Evolutionary conservation across 2,113 vertebrate genomes (phyloP).

Genomic region (Coracopsis vasa): DNA sequence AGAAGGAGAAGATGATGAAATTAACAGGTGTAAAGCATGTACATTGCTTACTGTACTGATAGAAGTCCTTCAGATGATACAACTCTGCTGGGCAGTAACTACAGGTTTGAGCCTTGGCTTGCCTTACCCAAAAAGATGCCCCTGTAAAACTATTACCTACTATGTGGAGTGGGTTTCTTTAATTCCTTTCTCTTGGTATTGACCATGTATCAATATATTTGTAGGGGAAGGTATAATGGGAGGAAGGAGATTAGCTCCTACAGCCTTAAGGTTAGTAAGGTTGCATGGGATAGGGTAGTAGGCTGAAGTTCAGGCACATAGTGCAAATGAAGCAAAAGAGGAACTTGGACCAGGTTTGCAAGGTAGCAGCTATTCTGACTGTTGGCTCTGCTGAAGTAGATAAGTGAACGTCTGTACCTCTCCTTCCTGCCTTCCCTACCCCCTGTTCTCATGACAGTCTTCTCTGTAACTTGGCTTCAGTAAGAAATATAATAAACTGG

Average conservation of each 20-base stretch:
- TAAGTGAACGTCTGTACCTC: background rate
- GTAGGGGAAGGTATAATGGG: background rate
- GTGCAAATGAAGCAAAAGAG: background rate
- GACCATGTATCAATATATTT: background rate
- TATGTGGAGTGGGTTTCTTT: background rate
- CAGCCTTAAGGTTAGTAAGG: background rate
- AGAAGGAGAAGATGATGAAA: background rate
- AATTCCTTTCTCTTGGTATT: background rate
- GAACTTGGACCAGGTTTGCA: background rate
- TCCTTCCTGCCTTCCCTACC: background rate
- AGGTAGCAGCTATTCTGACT: background rate
- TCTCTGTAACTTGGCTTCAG: background rate
- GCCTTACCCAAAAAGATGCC: background rate
- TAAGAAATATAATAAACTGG: background rate
- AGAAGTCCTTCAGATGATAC: background rate
- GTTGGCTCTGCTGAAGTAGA: background rate
- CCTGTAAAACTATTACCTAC: background rate
- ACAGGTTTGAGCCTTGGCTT: background rate
- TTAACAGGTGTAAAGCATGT: background rate
- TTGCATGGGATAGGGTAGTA: background rate
- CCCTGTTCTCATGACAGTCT: background rate
- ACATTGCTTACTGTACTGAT: background rate
- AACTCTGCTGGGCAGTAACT: background rate
- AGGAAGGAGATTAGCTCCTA: background rate
- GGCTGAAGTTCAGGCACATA: conserved; percentile 15